Conservation (phyloP, 2,797 vertebrate species). For the Phrynocephalus forsythii region DNA sequence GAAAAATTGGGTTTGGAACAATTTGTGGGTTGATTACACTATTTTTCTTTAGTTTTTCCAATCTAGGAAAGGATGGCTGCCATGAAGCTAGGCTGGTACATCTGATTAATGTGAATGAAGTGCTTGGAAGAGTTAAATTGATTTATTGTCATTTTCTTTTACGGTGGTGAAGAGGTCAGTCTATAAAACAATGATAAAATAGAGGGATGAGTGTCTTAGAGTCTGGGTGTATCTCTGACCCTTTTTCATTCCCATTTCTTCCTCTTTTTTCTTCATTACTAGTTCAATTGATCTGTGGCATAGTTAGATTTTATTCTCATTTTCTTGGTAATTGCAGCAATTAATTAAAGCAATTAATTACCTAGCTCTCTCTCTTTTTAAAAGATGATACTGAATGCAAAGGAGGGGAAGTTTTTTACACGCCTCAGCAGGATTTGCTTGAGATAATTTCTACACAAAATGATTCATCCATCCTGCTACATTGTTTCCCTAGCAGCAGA, state of each 20-base stretch:
- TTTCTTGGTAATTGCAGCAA: slow-evolving; percentile 43
- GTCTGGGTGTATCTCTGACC: neutral
- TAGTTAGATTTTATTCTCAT: slow-evolving; percentile 15
- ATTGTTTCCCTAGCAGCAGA: slow-evolving; percentile 43
- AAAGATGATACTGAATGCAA: neutral
- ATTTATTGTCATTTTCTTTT: slow-evolving; percentile 1
- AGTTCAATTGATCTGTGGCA: slow-evolving; percentile 30
- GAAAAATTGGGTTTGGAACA: too few species aligned
- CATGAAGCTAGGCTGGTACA: neutral
- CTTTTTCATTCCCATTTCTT: neutral
- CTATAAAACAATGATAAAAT: neutral
- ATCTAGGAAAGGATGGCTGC: neutral
- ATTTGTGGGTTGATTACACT: too few species aligned
- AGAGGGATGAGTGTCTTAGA: neutral
- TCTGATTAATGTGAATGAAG: slow-evolving; percentile 41
- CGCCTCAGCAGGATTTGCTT: neutral
- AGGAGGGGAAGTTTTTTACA: neutral
- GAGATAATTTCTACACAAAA: neutral
- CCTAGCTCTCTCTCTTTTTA: neutral
- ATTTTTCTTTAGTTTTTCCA: too few species aligned
- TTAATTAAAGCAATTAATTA: slow-evolving; percentile 50
- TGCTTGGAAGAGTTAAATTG: slow-evolving; percentile 46
- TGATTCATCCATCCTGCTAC: slow-evolving; percentile 30
- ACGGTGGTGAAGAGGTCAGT: slow-evolving; percentile 22
- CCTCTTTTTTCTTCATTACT: neutral